Evolutionary conservation across 2,113 vertebrate genomes (phyloP), one percentile per base, ranked within the genome.

Genomic region (Mastomys coucha): DNA sequence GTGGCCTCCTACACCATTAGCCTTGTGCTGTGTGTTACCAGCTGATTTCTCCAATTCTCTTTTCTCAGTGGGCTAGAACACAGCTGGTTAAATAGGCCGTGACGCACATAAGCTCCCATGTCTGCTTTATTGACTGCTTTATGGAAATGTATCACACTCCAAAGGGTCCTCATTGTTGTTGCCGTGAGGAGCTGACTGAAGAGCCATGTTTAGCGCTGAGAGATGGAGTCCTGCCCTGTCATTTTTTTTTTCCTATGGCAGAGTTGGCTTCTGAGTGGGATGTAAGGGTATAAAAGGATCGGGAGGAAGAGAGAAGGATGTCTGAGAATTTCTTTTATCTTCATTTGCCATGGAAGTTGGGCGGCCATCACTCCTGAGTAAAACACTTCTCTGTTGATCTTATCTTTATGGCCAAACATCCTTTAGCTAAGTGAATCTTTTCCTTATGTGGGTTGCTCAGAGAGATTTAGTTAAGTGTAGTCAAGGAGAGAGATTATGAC

Each of bases 21-120:
- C 93, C 89, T 80, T 94, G 89, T 89, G 87, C 94, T 91, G 16
- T 85, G 67, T 70, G 42, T 96, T 94, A 63, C 96, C 96, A 93
- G 86, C 87, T 58, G 78, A 96, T 90, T 90, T 96, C 97, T 93
- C 91, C 94, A 91, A 94, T 95, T 96, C 93, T 96, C 95, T 96
- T 96, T 94, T 95, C 93, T 97, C 96, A 53, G 75, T 90, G 95
- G 89, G 93, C 89, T 93, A 92, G 94, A 98, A 97, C 93, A 1
- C 95, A 90, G 93, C 93, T 97, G 92, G 70, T 93, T 97, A 96
- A 97, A 98, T 97, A 96, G 94, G 93, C 96, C 82, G 2, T 97
- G 97, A 96, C 97, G 97, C 95, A 87, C 91, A 91, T 95, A 92
- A 95, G 94, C 94, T 91, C 97, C 92, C 6, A 14, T 69, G 91